Evolutionary conservation across 2,797 vertebrate species (phyloP).

Genomic region (Heliangelus exortis): DNA sequence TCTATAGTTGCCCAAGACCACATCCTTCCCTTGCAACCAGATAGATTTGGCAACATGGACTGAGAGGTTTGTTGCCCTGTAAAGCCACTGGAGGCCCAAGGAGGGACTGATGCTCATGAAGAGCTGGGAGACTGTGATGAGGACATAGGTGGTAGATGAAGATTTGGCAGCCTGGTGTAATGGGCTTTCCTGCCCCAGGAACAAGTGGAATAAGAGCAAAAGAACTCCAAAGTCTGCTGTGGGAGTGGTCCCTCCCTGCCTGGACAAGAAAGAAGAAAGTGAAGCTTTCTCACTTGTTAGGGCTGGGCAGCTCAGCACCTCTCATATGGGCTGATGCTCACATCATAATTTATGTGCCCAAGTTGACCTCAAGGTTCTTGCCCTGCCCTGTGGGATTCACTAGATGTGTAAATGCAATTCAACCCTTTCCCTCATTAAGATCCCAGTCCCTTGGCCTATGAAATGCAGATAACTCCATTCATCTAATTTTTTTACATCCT

Average conservation of each 20-base stretch:
- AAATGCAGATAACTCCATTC: not conserved
- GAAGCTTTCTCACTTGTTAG: not conserved
- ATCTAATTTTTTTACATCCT: not conserved
- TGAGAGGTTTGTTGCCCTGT: accelerated
- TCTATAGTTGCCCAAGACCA: no score
- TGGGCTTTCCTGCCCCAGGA: accelerated
- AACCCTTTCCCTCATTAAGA: not conserved
- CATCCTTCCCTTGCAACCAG: not conserved
- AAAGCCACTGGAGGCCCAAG: not conserved
- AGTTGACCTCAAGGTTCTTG: not conserved
- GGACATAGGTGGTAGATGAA: not conserved
- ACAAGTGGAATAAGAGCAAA: not conserved
- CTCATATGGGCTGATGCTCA: not conserved
- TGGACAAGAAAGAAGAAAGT: not conserved
- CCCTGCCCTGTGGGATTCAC: not conserved
- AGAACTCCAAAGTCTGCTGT: not conserved
- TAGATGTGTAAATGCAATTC: not conserved
- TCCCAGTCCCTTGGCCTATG: not conserved
- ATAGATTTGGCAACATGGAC: accelerated
- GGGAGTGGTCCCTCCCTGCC: not conserved
- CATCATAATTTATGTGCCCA: not conserved
- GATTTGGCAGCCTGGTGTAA: not conserved
- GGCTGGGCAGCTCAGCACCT: not conserved
- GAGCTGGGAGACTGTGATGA: accelerated
- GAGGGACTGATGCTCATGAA: not conserved